phyloP scores from a whole-genome alignment of 2,888 invertebrate genomes.

The Pseudococcus jackbeardsleyi region DNA sequence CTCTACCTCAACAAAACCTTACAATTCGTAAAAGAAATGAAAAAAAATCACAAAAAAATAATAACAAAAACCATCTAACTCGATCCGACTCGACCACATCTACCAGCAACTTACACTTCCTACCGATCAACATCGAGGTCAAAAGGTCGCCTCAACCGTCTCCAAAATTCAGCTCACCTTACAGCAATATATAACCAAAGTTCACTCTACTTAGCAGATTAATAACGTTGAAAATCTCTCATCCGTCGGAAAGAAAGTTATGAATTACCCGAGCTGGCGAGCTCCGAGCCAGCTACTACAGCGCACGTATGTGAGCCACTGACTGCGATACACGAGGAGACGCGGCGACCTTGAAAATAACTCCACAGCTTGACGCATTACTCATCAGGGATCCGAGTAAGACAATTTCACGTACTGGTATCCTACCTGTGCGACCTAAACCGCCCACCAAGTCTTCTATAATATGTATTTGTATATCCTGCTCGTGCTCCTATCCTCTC shows the following conservation, averaged over 20 bases:
- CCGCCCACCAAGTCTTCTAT: background rate
- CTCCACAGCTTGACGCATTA: background rate
- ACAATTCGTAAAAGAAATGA: too few relatives aligned
- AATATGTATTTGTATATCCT: background rate
- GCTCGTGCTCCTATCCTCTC: background rate
- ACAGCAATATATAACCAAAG: background rate
- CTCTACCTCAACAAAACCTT: too few relatives aligned
- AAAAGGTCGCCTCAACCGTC: background rate
- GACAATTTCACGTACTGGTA: background rate
- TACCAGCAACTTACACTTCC: too few relatives aligned
- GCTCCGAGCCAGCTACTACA: background rate
- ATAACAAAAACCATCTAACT: too few relatives aligned
- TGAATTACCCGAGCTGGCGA: background rate
- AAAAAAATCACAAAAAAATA: too few relatives aligned
- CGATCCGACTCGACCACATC: too few relatives aligned
- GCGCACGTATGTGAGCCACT: background rate
- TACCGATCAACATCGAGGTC: background rate
- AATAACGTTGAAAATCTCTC: conserved; percentile 13
- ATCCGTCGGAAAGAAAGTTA: background rate
- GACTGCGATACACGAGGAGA: background rate
- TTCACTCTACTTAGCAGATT: conserved; percentile 12
- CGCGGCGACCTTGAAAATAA: background rate
- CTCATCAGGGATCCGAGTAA: conserved; percentile 3
- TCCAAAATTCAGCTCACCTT: conserved; percentile 10
- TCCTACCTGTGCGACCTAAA: background rate